Evolutionary conservation across 2,113 vertebrate genomes (phyloP).

Genomic region (human (Homo sapiens)): GRCh38 chr1:201464501-201465000

Average conservation of each 20-base stretch:
- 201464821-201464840: no score
- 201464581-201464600: neutral
- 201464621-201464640: neutral
- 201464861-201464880: no score
- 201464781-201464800: neutral
- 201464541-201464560: neutral
- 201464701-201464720: neutral
- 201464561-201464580: neutral
- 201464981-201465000: no score
- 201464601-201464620: neutral
- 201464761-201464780: neutral
- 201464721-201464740: neutral
- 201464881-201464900: no score
- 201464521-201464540: neutral
- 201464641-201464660: neutral
- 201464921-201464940: no score
- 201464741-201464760: neutral
- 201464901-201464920: no score
- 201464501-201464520: neutral
- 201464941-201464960: no score
- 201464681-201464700: neutral
- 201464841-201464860: no score
- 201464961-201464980: no score
- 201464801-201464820: neutral
- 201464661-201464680: neutral